Evolutionary conservation across 1,140 invertebrate species (phyloP).

Genomic region (Pemphigus obesinymphae): DNA sequence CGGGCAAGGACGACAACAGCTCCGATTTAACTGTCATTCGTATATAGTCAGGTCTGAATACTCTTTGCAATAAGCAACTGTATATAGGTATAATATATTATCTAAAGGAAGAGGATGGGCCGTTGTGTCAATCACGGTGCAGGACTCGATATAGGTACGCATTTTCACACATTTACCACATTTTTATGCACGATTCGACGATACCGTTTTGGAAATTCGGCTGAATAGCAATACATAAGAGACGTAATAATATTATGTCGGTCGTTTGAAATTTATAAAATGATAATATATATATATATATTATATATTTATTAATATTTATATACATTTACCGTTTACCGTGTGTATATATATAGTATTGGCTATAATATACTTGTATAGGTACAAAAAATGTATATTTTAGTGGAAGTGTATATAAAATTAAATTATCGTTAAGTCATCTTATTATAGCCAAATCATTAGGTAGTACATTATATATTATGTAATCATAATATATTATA

Average conservation of each 20-base stretch:
- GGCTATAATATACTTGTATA: too few relatives aligned
- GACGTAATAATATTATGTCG: not conserved
- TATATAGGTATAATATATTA: not conserved
- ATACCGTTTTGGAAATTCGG: not conserved
- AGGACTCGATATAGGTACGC: not conserved
- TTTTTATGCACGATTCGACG: not conserved
- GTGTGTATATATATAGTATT: too few relatives aligned
- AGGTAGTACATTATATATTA: too few relatives aligned
- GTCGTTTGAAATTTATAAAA: not conserved
- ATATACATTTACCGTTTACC: too few relatives aligned
- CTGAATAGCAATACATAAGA: too few relatives aligned
- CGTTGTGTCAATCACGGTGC: not conserved
- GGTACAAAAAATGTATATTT: too few relatives aligned
- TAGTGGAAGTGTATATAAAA: too few relatives aligned
- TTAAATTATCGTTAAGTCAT: too few relatives aligned
- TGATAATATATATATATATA: too few relatives aligned
- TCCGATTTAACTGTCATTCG: not conserved
- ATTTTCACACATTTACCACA: not conserved
- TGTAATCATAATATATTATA: too few relatives aligned
- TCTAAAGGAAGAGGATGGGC: not conserved
- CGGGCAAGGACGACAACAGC: constrained; percentile 10
- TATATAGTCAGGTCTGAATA: not conserved
- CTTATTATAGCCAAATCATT: too few relatives aligned
- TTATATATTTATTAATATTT: too few relatives aligned
- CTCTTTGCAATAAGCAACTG: not conserved